Base-by-base conservation (phyloP, 2,113 vertebrate species). In the Crotalus horridus region DNA sequence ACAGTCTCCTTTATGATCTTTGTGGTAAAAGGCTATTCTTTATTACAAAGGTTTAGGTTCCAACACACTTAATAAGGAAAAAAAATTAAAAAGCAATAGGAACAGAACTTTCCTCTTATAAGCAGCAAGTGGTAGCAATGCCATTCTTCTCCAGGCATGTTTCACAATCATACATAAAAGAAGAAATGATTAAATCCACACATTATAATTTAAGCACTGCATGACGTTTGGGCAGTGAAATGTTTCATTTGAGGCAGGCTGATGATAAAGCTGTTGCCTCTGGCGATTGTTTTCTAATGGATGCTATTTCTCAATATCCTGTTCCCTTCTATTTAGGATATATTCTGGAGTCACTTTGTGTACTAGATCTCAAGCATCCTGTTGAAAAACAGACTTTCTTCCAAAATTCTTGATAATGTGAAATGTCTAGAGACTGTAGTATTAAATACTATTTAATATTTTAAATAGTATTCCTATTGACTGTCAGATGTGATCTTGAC, bases 131-230 rank as follows among this genome's bases (percentile, higher is more conserved):
- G 90, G 64, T 39, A 94, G 81, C 86, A 93, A 4, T 17, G 1
- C 0, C 56, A 48, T 56, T 91, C 26, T 92, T 74, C 56, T 93
- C 90, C 61, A 93, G 92, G 23, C 59, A 90, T 43, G 33, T 91
- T 85, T 94, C 91, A 89, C 93, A 89, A 89, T 23, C 58, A 88
- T 1, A 0, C 33, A 24, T 85, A 94, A 91, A 91, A 46, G 87
- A 95, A 91, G 1, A 0, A 29, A 61, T 95, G 64, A 96, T 96
- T 96, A 96, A 96, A 96, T 96, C 97, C 90, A 93, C 93, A 91
- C 43, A 94, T 88, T 89, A 85, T 0, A 92, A 92, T 96, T 96
- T 96, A 92, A 96, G 86, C 90, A 91, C 85, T 94, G 89, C 93
- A 92, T 89, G 95, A 94, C 85, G 93, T 95, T 94, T 95, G 95